Evolutionary conservation across 2,113 vertebrate species (phyloP), one percentile per base, ranked within the genome.

Genomic region (Vireo altiloquus): DNA sequence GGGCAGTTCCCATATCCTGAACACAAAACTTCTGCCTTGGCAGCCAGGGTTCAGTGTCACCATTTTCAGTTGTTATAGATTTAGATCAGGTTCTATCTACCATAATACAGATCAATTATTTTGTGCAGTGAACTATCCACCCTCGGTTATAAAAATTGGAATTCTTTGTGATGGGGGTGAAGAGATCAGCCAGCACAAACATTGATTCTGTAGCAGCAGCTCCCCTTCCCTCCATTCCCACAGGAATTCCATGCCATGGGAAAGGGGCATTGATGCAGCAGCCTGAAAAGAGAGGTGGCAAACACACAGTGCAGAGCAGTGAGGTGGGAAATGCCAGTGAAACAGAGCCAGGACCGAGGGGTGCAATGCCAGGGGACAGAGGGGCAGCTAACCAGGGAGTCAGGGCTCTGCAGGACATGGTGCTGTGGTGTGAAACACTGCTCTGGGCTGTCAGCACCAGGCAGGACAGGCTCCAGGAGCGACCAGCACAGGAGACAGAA

Each of bases 401-500:
- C 31, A 19, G 74, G 44, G 9, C 30, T 31, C 9, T 12, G 6
- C 5, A 23, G 53, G 40, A 22, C 44, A 6, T 1, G 0, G 33
- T 6, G 40, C 30, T 50, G 44, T 3, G 27, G 47, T 53, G 44
- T 1, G 2, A 35, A n/a, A 78, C 35, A 5, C 11, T 25, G 10
- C 60, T 24, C 37, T 8, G 64, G 50, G 15, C 27, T 57, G 37
- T 4, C n/a, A 63, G 17, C 7, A 9, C 1, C 2, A 0, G 0
- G 50, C 39, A 82, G 49, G 39, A 63, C 9, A 25, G 33, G 28
- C 20, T 57, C 47, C 56, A 19, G 28, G 11, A 52, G 87, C 33
- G 17, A 63, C 6, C 60, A 53, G 27, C n/a, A 11, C 60, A 37
- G 44, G 39, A 31, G 31, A 46, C 22, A 61, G 16, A 31, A 61